These are phyloP conservation scores for Cheilinus undulatus DNA, from an alignment of 2,113 vertebrate genomes.

Conservation along the genomic window DNA sequence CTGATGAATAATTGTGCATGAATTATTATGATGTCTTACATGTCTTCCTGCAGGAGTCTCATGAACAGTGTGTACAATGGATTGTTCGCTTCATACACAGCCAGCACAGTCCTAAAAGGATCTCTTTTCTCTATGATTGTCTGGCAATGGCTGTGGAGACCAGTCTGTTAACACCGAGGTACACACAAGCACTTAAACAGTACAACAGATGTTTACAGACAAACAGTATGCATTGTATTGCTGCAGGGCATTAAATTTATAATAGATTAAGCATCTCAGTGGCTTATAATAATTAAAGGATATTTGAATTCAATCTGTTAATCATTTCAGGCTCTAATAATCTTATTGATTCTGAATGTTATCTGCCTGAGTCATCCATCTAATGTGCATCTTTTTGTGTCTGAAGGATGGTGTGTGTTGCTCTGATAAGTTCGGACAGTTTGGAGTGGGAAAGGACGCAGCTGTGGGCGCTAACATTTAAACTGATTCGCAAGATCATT, in stretches of 20 bases:
- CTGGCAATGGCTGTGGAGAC: conserved; percentile 97
- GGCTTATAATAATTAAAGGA: too few relatives aligned
- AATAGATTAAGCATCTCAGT: too few relatives aligned
- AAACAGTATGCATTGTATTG: too few relatives aligned
- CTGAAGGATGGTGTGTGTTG: conserved; percentile 94
- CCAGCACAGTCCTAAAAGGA: conserved; percentile 97
- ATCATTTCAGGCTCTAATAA: too few relatives aligned
- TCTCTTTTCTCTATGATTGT: conserved; percentile 98
- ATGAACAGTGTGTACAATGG: conserved; percentile 98
- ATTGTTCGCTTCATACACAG: conserved; percentile 96
- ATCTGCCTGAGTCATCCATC: not conserved
- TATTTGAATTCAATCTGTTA: too few relatives aligned
- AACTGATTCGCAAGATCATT: conserved; percentile 95
- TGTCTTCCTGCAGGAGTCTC: conserved; percentile 88
- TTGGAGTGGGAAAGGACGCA: conserved; percentile 98
- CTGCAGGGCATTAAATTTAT: too few relatives aligned
- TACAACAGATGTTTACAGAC: not conserved
- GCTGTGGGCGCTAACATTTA: conserved; percentile 96
- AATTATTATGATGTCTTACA: not conserved
- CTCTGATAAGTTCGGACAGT: conserved; percentile 92
- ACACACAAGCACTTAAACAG: conserved; percentile 13
- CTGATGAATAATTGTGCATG: not conserved
- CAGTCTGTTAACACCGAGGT: conserved; percentile 93
- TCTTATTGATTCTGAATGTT: too few relatives aligned
- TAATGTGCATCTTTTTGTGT: conserved; percentile 17